Evolutionary conservation across 2,888 invertebrate species (phyloP).

Genomic region (Perithous albicinctus): DNA sequence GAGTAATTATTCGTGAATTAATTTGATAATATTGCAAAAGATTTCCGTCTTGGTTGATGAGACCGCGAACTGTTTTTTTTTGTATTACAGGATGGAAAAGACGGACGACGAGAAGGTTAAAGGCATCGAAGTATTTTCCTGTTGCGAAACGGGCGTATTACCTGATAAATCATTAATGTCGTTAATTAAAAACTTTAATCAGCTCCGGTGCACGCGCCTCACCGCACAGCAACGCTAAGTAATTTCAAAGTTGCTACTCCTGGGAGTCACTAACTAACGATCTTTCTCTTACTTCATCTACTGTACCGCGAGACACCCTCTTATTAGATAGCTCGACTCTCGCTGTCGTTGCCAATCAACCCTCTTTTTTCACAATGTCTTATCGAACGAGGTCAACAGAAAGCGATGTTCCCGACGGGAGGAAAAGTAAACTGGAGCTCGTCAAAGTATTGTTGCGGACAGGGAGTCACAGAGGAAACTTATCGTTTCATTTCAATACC

Average conservation of each 20-base stretch:
- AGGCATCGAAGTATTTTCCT: constrained; percentile 23
- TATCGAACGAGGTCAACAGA: constrained; percentile 9
- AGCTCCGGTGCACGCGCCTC: constrained; percentile 55
- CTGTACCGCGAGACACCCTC: constrained; percentile 10
- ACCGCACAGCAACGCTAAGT: constrained; percentile 56
- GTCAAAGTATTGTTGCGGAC: neutral
- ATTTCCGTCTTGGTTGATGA: neutral
- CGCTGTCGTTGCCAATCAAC: neutral
- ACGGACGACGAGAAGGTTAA: neutral
- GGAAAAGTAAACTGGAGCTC: constrained; percentile 24
- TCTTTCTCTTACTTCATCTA: constrained; percentile 20
- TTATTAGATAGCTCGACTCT: constrained; percentile 36
- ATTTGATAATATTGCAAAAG: neutral
- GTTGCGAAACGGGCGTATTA: constrained; percentile 51
- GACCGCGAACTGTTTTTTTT: neutral
- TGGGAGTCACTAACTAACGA: constrained; percentile 47
- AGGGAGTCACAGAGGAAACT: neutral
- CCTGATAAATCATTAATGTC: constrained; percentile 73
- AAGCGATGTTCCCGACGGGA: neutral
- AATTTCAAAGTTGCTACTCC: constrained; percentile 69
- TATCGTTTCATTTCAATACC: neutral
- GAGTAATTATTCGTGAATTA: neutral
- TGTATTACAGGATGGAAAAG: neutral
- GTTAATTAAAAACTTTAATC: constrained; percentile 79
- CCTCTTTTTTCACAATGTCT: constrained; percentile 4